Evolutionary conservation across 2,113 vertebrate genomes (phyloP), one percentile per base, ranked within the genome.

Genomic region (Propithecus coquereli): DNA sequence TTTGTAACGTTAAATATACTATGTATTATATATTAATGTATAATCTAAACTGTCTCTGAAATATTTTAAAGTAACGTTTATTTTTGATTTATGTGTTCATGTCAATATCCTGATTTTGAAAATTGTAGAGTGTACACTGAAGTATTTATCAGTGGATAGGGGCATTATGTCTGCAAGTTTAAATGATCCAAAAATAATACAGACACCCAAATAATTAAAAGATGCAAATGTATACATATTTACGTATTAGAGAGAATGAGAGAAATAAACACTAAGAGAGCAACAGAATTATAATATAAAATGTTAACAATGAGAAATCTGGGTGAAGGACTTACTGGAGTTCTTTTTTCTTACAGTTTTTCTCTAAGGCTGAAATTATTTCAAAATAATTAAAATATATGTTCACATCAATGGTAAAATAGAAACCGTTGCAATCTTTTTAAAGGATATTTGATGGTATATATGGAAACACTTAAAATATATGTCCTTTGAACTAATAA

Each of bases 301-400:
- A 63, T 73, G 45, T 82, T 82, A 73, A 43, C 71, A 90, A 83
- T 66, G 25, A 20, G 23, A 82, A 43, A 40, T 43, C 12, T 65
- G 22, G 70, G 23, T 65, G 34, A 40, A 79, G 45, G 43, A 12
- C 6, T 12, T 40, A 40, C 34, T 81, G 27, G 59, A 76, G 17
- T 80, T 77, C 43, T 87, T 90, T 94, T 43, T 71, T 17, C 80
- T 80, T 43, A 32, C 12, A 54, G 8, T 16, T 68, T 87, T 88
- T 73, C 43, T 93, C 1, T 47, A 93, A 95, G 61, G 66, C 25
- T 95, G 37, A 97, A 70, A 87, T 87, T 45, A 77, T 91, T 88
- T 85, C 57, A 37, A 32, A 84, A 32, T 85, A 40, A 68, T 54
- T 79, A 83, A 87, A 94, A 52, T 30, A 2, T 37, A 47, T 52